A percentile compares a stretch with the other conserved stretches of the same genome.
Conservation (phyloP, 2,888 invertebrate species). For the Metacarcinus magister region DNA sequence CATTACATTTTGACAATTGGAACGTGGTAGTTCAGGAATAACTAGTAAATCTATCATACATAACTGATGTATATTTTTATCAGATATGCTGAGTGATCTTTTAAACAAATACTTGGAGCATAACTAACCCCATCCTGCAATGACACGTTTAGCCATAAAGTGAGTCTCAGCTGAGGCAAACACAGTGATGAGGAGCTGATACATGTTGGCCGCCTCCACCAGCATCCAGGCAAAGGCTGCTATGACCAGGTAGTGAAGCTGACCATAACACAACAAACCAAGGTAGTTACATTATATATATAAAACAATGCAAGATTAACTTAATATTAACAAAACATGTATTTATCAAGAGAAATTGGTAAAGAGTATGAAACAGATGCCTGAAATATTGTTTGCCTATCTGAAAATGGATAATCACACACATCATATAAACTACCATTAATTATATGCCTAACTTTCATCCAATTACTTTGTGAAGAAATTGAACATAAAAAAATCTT, state of each 20-base stretch:
- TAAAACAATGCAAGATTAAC: not conserved
- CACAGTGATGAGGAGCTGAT: slow-evolving; percentile 86
- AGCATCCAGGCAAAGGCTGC: slow-evolving; percentile 86
- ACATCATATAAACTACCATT: not conserved
- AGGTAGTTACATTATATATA: not conserved
- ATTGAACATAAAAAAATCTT: too few relatives aligned
- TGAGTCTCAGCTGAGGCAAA: slow-evolving; percentile 86
- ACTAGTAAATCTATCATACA: too few relatives aligned
- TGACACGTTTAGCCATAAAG: slow-evolving; percentile 85
- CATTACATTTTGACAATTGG: not conserved
- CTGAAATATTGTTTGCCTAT: too few relatives aligned
- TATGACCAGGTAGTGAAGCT: slow-evolving; percentile 85
- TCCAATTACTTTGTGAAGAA: not conserved
- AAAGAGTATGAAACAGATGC: not conserved
- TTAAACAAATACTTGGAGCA: not conserved
- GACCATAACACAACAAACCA: not conserved
- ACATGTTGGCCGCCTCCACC: slow-evolving; percentile 86
- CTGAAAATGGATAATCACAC: too few relatives aligned
- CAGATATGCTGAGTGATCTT: not conserved
- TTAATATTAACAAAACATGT: not conserved
- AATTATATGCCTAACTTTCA: not conserved
- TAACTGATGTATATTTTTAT: too few relatives aligned
- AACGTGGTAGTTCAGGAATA: too few relatives aligned
- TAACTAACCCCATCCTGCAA: slow-evolving; percentile 86
- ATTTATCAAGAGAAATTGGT: not conserved